These are phyloP conservation scores for Nothoprocta pentlandii DNA, from an alignment of 2,113 vertebrate species.

Conservation along the genomic window DNA sequence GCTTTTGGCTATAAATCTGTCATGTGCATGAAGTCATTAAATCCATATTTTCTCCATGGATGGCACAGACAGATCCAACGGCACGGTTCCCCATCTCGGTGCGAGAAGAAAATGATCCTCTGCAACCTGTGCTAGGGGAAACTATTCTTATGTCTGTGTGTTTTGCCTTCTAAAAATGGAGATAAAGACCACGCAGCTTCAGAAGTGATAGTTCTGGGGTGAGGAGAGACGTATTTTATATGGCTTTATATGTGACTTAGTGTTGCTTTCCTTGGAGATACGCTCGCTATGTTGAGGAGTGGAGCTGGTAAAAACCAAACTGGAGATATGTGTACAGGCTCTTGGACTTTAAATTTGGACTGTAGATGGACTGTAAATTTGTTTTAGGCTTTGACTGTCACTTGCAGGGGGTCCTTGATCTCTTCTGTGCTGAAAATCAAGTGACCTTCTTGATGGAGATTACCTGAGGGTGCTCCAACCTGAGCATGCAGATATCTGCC, in stretches of 20 bases:
- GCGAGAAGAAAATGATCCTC: neutral
- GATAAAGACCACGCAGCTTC: neutral
- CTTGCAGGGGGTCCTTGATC: neutral
- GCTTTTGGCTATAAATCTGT: neutral
- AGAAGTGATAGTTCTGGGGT: fast-evolving
- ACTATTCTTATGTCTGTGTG: neutral
- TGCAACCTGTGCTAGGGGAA: neutral
- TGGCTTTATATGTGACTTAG: neutral
- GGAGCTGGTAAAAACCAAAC: neutral
- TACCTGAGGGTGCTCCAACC: neutral
- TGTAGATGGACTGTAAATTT: neutral
- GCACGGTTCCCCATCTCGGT: neutral
- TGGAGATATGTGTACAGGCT: neutral
- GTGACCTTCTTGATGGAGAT: neutral
- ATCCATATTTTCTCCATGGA: neutral
- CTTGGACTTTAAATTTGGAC: neutral
- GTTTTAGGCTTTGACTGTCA: neutral
- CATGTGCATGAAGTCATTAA: neutral
- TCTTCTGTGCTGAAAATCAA: neutral
- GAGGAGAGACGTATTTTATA: neutral
- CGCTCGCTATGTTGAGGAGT: fast-evolving
- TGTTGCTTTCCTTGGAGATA: neutral
- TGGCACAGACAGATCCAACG: neutral
- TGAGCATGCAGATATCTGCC: neutral
- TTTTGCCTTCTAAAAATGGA: neutral